Percentiles rank a stretch among this genome's conserved stretches.
Conservation (phyloP, 1,140 invertebrate genomes). For the Aporrectodea caliginosa region DNA sequence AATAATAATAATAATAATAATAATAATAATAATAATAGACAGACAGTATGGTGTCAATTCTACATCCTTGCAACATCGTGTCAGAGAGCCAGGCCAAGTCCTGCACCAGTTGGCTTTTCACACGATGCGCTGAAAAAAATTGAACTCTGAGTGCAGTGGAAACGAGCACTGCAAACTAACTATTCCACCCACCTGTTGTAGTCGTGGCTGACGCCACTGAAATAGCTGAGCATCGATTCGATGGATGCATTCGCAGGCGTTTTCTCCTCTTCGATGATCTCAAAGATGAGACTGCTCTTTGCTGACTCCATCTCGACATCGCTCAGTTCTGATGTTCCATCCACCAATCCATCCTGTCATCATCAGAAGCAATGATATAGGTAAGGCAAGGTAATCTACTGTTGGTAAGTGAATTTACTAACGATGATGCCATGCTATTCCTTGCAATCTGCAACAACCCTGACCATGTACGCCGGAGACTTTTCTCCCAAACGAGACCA, state of each 20-base stretch:
- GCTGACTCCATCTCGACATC: constrained; percentile 73
- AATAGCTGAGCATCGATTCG: constrained; percentile 69
- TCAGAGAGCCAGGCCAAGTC: no score
- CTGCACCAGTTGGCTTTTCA: no score
- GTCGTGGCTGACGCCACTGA: constrained; percentile 64
- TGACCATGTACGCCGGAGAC: neutral
- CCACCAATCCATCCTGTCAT: constrained; percentile 65
- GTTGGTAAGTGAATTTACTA: constrained; percentile 9
- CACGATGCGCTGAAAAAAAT: no score
- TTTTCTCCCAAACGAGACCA: no score
- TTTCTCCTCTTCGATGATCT: constrained; percentile 75
- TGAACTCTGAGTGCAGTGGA: no score
- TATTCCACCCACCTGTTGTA: constrained; percentile 67
- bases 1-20: no score
- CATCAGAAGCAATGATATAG: constrained; percentile 4
- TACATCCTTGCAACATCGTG: no score
- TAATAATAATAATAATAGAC: no score
- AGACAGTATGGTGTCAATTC: no score
- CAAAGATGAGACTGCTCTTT: constrained; percentile 77
- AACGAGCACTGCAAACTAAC: no score
- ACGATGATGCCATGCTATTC: neutral
- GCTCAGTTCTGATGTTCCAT: constrained; percentile 64
- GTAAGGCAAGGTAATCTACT: neutral
- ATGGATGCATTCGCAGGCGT: constrained; percentile 68
- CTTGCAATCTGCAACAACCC: no score